Conservation (phyloP, 2,888 invertebrate species). For the Diplazon laetatorius region DNA sequence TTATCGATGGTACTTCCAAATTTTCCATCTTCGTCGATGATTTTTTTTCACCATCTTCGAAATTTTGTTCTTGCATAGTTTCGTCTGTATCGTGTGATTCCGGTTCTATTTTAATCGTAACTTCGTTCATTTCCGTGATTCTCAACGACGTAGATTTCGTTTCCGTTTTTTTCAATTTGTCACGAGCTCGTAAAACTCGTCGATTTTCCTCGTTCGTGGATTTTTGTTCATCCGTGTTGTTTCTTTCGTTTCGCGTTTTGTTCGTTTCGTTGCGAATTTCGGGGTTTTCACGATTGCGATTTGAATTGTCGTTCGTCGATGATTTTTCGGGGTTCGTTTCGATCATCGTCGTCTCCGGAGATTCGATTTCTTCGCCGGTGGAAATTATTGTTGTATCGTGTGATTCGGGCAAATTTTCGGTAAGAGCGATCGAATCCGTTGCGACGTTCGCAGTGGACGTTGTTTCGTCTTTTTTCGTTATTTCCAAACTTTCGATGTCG, state of each 20-base stretch:
- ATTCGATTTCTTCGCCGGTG: not conserved
- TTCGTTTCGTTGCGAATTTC: not conserved
- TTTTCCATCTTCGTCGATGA: slow-evolving; percentile 78
- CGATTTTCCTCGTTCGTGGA: slow-evolving; percentile 71
- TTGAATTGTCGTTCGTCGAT: not conserved
- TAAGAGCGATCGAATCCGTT: not conserved
- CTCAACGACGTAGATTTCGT: slow-evolving; percentile 57
- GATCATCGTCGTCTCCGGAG: not conserved
- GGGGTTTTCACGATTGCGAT: not conserved
- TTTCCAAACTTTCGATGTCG: slow-evolving; percentile 15
- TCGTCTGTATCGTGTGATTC: slow-evolving; percentile 49
- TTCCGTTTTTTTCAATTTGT: slow-evolving; percentile 73
- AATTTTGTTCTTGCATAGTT: slow-evolving; percentile 29
- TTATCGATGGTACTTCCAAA: slow-evolving; percentile 81
- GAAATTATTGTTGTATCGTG: too few relatives aligned
- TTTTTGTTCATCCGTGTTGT: slow-evolving; percentile 67
- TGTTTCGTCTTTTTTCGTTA: not conserved
- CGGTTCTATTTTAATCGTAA: slow-evolving; percentile 63
- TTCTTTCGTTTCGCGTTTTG: slow-evolving; percentile 35
- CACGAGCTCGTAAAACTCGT: slow-evolving; percentile 75
- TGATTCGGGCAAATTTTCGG: too few relatives aligned
- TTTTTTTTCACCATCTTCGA: slow-evolving; percentile 60
- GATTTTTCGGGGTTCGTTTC: too few relatives aligned
- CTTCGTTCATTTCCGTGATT: slow-evolving; percentile 55
- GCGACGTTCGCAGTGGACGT: not conserved